Percentiles rank a stretch among this genome's conserved stretches.
Evolutionary conservation across 1,140 invertebrate genomes (phyloP).

Genomic region (Aphaenogaster floridana): DNA sequence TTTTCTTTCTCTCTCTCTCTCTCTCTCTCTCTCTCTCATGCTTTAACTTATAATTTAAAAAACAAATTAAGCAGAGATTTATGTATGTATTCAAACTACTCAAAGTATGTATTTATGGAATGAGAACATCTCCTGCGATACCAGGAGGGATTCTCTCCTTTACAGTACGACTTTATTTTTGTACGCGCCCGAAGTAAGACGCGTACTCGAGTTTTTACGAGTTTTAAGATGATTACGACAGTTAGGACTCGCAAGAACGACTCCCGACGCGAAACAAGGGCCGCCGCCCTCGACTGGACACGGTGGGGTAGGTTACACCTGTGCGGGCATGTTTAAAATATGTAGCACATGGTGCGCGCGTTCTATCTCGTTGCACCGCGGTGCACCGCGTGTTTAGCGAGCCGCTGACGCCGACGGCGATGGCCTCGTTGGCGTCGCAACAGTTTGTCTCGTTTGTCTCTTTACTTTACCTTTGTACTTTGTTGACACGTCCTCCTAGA

Average conservation of each 20-base stretch:
- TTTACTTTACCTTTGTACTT: not conserved
- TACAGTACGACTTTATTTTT: not conserved
- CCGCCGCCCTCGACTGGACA: constrained; percentile 73
- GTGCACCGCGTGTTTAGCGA: constrained; percentile 64
- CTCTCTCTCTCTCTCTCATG: not conserved
- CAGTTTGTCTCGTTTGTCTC: not conserved
- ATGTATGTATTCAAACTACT: not conserved
- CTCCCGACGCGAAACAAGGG: not conserved
- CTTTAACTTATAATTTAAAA: not conserved
- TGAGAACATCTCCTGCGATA: not conserved
- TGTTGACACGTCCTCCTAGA: not conserved
- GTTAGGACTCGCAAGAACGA: constrained; percentile 23
- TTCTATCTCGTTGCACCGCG: constrained; percentile 57
- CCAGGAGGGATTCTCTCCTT: not conserved
- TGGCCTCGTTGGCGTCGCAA: not conserved
- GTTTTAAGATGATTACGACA: constrained; percentile 29
- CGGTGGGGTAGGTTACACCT: constrained; percentile 83
- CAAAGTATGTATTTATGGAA: not conserved
- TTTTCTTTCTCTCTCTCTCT: not conserved
- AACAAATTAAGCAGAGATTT: not conserved
- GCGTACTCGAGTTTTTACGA: constrained; percentile 8
- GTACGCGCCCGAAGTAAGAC: not conserved
- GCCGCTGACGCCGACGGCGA: constrained; percentile 3
- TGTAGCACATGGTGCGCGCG: constrained; percentile 61
- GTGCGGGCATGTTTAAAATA: constrained; percentile 67